Evolutionary conservation across 2,888 invertebrate species (phyloP).

Genomic region (Auanema freiburgensis): DNA sequence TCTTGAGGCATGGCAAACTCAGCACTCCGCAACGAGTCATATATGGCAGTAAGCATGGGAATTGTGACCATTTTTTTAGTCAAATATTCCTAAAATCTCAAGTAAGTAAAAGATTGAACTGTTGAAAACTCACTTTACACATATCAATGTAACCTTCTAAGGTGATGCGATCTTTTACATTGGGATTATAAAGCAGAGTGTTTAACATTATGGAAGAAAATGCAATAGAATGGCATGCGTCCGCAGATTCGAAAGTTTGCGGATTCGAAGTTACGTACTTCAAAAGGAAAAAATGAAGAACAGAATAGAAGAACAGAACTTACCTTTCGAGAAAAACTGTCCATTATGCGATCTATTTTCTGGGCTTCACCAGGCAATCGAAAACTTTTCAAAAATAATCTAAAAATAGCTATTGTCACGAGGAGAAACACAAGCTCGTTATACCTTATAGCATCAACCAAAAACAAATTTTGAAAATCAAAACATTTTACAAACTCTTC

Average conservation of each 20-base stretch:
- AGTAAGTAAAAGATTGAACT: background rate
- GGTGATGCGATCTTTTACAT: conserved; percentile 42
- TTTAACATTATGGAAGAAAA: conserved; percentile 52
- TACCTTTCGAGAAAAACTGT: conserved; percentile 30
- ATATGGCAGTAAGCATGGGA: conserved; percentile 13
- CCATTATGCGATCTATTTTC: conserved; percentile 47
- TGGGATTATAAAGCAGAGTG: conserved; percentile 48
- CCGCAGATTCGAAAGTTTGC: conserved; percentile 25
- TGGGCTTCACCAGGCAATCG: conserved; percentile 50
- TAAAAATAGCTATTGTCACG: background rate
- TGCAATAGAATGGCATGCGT: conserved; percentile 42
- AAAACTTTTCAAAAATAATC: conserved; percentile 27
- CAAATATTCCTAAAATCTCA: conserved; percentile 17
- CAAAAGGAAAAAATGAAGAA: background rate
- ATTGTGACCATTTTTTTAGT: conserved; percentile 12
- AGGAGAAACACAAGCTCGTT: too few relatives aligned
- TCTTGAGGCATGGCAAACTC: conserved; percentile 21
- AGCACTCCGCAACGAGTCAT: conserved; percentile 17
- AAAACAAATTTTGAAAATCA: conserved; percentile 33
- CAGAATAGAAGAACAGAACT: background rate
- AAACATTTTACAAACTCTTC: conserved; percentile 37
- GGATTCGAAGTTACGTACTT: conserved; percentile 33
- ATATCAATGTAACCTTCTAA: conserved; percentile 37
- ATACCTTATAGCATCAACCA: conserved; percentile 44
- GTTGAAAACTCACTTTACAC: conserved; percentile 23